These are phyloP conservation scores for Baryphthengus martii DNA, from an alignment of 2,113 vertebrate species.

Conservation along the genomic window DNA sequence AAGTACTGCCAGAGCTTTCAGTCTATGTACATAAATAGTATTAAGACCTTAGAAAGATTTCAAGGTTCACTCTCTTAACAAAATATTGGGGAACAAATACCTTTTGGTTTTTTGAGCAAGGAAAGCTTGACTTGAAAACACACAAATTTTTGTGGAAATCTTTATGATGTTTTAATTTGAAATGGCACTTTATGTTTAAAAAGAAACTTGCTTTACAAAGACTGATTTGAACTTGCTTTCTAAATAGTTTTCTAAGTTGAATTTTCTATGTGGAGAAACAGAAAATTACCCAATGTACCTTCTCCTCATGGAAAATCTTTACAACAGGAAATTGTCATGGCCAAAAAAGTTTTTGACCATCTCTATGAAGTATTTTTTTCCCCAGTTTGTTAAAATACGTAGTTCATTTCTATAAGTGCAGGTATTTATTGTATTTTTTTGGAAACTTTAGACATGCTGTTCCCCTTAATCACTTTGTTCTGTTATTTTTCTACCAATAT, in stretches of 20 bases:
- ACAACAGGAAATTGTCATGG: not conserved
- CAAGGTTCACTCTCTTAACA: not conserved
- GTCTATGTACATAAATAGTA: not conserved
- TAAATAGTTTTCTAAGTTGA: not conserved
- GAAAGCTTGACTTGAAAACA: not conserved
- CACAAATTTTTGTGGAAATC: not conserved
- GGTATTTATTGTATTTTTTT: not conserved
- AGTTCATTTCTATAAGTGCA: not conserved
- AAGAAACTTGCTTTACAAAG: not conserved
- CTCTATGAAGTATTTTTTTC: not conserved
- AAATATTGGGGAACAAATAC: not conserved
- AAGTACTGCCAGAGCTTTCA: not conserved
- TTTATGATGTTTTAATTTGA: not conserved
- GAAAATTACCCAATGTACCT: not conserved
- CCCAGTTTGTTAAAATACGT: not conserved
- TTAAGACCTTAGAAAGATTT: not conserved
- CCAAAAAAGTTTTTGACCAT: not conserved
- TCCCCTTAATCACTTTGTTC: not conserved
- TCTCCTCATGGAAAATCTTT: not conserved
- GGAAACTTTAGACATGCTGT: not conserved
- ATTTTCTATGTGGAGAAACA: not conserved
- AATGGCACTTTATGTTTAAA: not conserved
- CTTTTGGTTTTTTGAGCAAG: not conserved
- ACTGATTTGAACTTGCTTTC: not conserved
- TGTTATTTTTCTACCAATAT: not conserved